phyloP scores from a whole-genome alignment of 2,113 vertebrate genomes.

The Acinonyx jubatus region DNA sequence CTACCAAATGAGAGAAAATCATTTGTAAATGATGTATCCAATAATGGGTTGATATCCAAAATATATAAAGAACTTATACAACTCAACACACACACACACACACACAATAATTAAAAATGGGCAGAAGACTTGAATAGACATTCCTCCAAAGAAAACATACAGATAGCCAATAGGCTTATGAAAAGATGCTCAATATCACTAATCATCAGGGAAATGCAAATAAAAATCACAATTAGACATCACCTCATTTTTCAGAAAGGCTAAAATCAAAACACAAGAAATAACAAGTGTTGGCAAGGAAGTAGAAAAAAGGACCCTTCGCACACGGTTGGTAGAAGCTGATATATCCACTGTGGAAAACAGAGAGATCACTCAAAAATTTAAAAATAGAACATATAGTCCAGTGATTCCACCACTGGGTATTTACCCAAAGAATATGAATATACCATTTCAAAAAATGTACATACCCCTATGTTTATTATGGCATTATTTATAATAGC shows the following conservation, averaged over 20 bases:
- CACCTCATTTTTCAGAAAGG: not conserved
- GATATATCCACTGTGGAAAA: not conserved
- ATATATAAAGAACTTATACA: not conserved
- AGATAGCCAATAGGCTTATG: not conserved
- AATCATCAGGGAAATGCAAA: not conserved
- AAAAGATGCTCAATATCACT: not conserved
- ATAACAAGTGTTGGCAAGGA: not conserved
- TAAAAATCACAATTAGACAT: not conserved
- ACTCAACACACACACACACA: not conserved
- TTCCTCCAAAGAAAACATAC: not conserved
- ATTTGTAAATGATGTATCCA: no score
- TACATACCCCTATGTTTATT: not conserved
- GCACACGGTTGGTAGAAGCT: not conserved
- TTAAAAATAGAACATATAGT: not conserved
- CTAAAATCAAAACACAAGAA: not conserved
- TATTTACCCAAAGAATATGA: not conserved
- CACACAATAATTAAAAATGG: not conserved
- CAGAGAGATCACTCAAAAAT: not conserved
- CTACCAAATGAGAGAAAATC: not conserved
- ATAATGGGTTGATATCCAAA: not conserved
- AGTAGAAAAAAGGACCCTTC: not conserved
- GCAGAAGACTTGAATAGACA: not conserved
- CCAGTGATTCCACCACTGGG: not conserved
- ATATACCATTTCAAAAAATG: not conserved
- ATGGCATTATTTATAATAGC: not conserved